phyloP scores from a whole-genome alignment of 2,797 vertebrate genomes.

The Anabas testudineus region DNA sequence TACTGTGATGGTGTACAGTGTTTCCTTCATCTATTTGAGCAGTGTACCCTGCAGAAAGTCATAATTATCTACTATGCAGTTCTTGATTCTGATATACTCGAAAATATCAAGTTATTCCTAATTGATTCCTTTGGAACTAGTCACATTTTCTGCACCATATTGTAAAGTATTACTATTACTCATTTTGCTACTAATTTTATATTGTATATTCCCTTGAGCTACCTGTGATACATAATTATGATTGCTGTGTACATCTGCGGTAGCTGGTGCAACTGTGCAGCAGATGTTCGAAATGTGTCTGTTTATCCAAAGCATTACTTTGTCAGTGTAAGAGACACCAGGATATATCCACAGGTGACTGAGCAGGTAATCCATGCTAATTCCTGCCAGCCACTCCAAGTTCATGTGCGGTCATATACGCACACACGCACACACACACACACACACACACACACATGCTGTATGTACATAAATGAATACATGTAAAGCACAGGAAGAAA shows the following conservation, averaged over 20 bases:
- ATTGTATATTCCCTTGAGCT: not conserved
- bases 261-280: conserved; percentile 5
- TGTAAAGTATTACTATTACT: too few species aligned
- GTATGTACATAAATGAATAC: conserved; percentile 18
- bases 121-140: too few species aligned
- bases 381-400: conserved; percentile 3
- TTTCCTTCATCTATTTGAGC: too few species aligned
- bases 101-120: too few species aligned
- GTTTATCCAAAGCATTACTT: conserved; percentile 14
- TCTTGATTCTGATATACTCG: too few species aligned
- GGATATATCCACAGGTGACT: conserved; percentile 22
- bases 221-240: not conserved
- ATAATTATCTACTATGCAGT: too few species aligned
- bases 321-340: conserved; percentile 27
- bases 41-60: too few species aligned
- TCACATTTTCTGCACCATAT: too few species aligned
- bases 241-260: not conserved
- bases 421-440: not conserved
- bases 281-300: not conserved
- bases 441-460: not conserved
- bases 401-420: not conserved
- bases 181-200: not conserved
- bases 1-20: too few species aligned
- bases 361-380: conserved; percentile 34
- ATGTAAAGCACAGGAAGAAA: not conserved